A percentile compares a stretch with the other conserved stretches of the same genome.
Evolutionary conservation across 2,113 vertebrate species (phyloP).

Genomic region (Macheiramphus alcinus): DNA sequence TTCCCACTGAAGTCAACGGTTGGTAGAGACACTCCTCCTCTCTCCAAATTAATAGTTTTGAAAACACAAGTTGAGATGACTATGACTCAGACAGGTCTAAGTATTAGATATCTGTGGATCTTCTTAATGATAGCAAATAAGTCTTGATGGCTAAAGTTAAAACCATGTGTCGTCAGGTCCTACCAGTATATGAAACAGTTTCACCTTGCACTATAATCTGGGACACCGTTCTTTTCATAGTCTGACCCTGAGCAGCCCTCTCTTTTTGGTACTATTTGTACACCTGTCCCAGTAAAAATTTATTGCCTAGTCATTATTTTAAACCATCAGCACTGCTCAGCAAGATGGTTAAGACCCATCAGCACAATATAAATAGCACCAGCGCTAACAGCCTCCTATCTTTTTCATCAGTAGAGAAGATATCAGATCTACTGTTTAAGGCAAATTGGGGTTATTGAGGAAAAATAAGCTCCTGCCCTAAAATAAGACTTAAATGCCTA

Average conservation of each 20-base stretch:
- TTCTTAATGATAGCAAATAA: slow-evolving; percentile 4
- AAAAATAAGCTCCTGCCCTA: slow-evolving; percentile 30
- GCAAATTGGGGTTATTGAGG: slow-evolving; percentile 24
- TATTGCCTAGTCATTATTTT: slow-evolving; percentile 62
- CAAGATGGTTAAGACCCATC: slow-evolving; percentile 24
- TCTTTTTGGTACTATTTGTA: slow-evolving; percentile 28
- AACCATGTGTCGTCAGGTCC: background rate
- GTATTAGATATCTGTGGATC: background rate
- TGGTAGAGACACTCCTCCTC: background rate
- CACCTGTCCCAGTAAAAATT: slow-evolving; percentile 46
- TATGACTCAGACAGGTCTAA: background rate
- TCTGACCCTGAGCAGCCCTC: background rate
- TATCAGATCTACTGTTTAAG: background rate
- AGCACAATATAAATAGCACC: slow-evolving; percentile 39
- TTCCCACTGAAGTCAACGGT: background rate
- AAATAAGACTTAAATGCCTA: slow-evolving; percentile 21
- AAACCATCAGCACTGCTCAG: background rate
- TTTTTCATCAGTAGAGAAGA: background rate
- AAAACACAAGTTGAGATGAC: background rate
- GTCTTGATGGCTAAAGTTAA: background rate
- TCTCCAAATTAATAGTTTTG: background rate
- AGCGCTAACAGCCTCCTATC: slow-evolving; percentile 4
- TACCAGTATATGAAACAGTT: slow-evolving; percentile 3
- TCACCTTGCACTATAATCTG: slow-evolving; percentile 26
- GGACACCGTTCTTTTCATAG: slow-evolving; percentile 29